Evolutionary conservation across 2,888 invertebrate genomes (phyloP).

Genomic region (Polyommatus iphigenia): DNA sequence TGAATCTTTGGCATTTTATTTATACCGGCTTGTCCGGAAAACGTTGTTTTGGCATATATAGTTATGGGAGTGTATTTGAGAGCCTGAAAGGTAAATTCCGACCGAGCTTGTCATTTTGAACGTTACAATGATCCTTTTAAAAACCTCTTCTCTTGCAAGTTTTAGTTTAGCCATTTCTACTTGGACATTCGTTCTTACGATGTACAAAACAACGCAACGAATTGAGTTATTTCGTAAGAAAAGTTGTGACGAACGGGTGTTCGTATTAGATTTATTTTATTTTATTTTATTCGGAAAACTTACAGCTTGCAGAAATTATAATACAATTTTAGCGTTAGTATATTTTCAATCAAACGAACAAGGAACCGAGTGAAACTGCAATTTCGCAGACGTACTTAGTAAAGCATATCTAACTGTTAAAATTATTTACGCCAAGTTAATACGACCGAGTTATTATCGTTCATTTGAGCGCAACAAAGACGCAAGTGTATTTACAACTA

Average conservation of each 20-base stretch:
- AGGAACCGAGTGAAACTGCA: not conserved
- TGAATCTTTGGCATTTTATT: not conserved
- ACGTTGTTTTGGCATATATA: no score
- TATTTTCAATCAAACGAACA: not conserved
- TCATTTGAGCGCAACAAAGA: slow-evolving; percentile 14
- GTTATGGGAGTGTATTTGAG: not conserved
- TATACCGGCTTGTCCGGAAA: not conserved
- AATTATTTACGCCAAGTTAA: slow-evolving; percentile 6
- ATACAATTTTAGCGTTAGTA: not conserved
- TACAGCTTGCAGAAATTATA: no score
- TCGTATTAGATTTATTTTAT: no score
- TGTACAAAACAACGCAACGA: no score
- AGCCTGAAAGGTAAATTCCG: not conserved
- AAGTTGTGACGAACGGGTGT: not conserved
- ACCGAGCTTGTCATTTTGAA: no score
- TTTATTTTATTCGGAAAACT: no score
- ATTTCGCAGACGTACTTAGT: not conserved
- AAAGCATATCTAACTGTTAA: slow-evolving; percentile 8
- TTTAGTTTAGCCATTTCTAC: no score
- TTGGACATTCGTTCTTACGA: no score
- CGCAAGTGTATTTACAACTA: slow-evolving; percentile 21
- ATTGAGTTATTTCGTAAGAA: no score
- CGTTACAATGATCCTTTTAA: no score
- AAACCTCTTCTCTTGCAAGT: no score
- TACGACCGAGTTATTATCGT: slow-evolving; percentile 16